Evolutionary conservation across 1,140 invertebrate species (phyloP).

Genomic region (Ips nitidus): DNA sequence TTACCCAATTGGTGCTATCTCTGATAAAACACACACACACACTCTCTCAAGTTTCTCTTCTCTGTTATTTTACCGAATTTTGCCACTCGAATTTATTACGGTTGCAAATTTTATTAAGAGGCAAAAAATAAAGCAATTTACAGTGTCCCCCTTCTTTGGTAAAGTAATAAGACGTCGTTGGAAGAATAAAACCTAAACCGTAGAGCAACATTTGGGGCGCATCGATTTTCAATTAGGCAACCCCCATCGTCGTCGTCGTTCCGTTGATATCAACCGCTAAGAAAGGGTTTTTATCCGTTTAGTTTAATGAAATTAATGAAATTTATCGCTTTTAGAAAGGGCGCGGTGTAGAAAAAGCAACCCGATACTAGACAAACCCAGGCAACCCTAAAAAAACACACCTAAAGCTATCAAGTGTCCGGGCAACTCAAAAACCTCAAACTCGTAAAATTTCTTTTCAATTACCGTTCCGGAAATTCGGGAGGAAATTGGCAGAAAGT

Average conservation of each 20-base stretch:
- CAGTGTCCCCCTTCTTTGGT: too few relatives aligned
- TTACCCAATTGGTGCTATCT: conserved; percentile 50
- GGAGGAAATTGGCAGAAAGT: conserved; percentile 40
- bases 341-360: conserved; percentile 19
- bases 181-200: conserved; percentile 15
- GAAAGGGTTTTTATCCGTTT: conserved; percentile 19
- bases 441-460: conserved; percentile 7
- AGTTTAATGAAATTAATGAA: conserved; percentile 18
- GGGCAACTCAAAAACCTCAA: too few relatives aligned
- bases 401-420: neutral
- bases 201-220: conserved; percentile 13
- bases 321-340: conserved; percentile 12
- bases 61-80: too few relatives aligned
- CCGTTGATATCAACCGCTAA: conserved; percentile 14
- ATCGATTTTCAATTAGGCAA: conserved; percentile 20
- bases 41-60: conserved; percentile 35
- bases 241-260: conserved; percentile 11
- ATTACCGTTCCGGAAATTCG: conserved; percentile 18
- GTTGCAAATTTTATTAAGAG: too few relatives aligned
- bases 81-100: too few relatives aligned
- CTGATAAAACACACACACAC: conserved; percentile 49
- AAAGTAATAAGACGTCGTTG: neutral
- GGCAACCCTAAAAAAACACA: neutral
- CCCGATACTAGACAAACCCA: conserved; percentile 3
- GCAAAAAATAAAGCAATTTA: too few relatives aligned